Evolutionary conservation across 2,797 vertebrate genomes (phyloP), one percentile per base, ranked within the genome.

Genomic region (Jordanella pulchra): DNA sequence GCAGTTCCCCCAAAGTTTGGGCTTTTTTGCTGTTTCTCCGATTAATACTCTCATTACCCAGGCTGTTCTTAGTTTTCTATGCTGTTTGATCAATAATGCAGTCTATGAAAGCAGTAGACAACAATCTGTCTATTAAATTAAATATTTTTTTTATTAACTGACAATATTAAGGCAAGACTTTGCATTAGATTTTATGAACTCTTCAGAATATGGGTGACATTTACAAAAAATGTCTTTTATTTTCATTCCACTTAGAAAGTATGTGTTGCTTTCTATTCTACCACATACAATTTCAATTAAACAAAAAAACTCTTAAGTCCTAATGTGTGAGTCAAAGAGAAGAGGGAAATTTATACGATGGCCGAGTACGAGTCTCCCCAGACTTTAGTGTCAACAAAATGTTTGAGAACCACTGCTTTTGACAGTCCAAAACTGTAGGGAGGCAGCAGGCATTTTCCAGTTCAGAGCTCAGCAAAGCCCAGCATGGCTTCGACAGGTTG

Each of bases 401-500:
- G 75, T 86, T 89, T 73, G 81, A 88, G 81, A 80, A 73, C 74
- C 71, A 72, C 79, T 28, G 72, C 76, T 85, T 77, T 67, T 81
- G 82, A 75, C 81, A 82, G 84, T 82, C 80, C 86, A 87, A 86
- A 86, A 84, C 89, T 86, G 84, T 80, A 71, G 84, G 87, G 80
- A 89, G 80, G 80, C 82, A 79, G 81, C 79, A 82, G 80, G 85
- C 81, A 83, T 89, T 90, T 89, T 89, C 86, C 83, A 88, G 86
- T 87, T 91, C 87, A 87, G 83, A 88, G 85, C 86, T 85, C 86
- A 78, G 86, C 79, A 71, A 84, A 79, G 76, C 84, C 83, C 86
- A 90, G 87, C 88, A 10, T 87, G 86, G 73, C 82, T 89, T 90
- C 85, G 89, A 91, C 91, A 92, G 89, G 89, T 92, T 90, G 92